Conservation (phyloP, 2,888 invertebrate genomes). For the Tiliacea aurago region DNA sequence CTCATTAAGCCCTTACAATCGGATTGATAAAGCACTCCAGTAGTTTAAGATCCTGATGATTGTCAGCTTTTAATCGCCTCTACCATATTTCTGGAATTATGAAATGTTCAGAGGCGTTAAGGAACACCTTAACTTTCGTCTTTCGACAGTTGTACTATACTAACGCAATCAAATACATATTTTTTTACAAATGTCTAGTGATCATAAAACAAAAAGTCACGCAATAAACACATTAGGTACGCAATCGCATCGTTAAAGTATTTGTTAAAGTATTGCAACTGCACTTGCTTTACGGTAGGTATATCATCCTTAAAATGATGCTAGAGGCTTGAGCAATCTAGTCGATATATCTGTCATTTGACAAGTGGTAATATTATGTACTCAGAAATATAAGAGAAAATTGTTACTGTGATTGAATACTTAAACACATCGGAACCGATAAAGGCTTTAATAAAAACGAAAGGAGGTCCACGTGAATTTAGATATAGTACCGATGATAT, state of each 20-base stretch:
- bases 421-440: not conserved
- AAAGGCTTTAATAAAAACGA: not conserved
- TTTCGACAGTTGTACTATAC: constrained; percentile 13
- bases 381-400: not conserved
- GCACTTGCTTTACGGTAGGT: constrained; percentile 36
- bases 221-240: constrained; percentile 60
- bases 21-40: not conserved
- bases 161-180: constrained; percentile 34
- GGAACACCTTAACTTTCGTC: not conserved
- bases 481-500: not conserved
- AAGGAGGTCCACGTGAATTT: not conserved
- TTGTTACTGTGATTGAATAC: not conserved
- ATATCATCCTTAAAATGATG: constrained; percentile 31
- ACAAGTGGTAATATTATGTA: constrained; percentile 3
- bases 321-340: constrained; percentile 22
- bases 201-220: constrained; percentile 54
- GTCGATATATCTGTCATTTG: constrained; percentile 15
- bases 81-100: not conserved
- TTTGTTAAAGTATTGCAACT: constrained; percentile 58
- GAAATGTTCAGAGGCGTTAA: not conserved
- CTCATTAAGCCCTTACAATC: not conserved
- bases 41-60: not conserved
- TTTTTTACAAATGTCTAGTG: constrained; percentile 35
- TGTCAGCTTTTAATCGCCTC: not conserved
- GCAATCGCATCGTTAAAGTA: constrained; percentile 55